These are phyloP conservation scores for Setophaga coronata DNA, from an alignment of 2,113 vertebrate genomes.

Conservation along the genomic window DNA sequence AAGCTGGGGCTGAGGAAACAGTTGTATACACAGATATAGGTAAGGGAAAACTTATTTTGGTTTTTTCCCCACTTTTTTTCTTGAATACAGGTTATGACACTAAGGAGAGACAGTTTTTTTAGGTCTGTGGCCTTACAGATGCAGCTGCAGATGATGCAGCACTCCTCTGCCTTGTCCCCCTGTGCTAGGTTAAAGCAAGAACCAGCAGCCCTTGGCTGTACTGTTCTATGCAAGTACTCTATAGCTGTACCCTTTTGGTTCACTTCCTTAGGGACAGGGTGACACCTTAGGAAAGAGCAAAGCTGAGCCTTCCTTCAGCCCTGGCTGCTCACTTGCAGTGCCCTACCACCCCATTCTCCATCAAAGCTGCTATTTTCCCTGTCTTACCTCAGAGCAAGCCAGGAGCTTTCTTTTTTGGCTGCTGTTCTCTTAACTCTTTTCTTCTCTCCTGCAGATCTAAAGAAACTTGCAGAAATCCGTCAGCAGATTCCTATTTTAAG, in stretches of 20 bases:
- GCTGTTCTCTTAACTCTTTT: neutral
- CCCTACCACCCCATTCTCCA: neutral
- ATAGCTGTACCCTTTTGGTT: neutral
- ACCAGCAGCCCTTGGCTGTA: neutral
- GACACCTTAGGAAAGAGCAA: neutral
- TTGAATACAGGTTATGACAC: neutral
- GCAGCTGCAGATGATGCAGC: neutral
- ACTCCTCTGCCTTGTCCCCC: neutral
- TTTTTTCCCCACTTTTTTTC: neutral
- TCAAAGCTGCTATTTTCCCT: neutral
- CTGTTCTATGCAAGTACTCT: neutral
- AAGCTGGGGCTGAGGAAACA: constrained; percentile 84
- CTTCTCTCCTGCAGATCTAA: constrained; percentile 81
- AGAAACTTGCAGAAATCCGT: constrained; percentile 87
- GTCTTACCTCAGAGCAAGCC: neutral
- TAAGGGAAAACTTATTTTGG: constrained; percentile 59
- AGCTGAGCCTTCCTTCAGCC: neutral
- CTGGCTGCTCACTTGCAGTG: neutral
- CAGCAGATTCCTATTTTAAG: constrained; percentile 89
- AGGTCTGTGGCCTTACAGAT: neutral
- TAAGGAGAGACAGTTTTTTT: neutral
- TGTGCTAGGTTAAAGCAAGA: neutral
- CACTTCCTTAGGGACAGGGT: neutral
- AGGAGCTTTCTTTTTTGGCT: neutral
- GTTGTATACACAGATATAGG: constrained; percentile 91